These are phyloP conservation scores for Fragum fragum DNA, from an alignment of 2,888 invertebrate genomes.

Conservation along the genomic window DNA sequence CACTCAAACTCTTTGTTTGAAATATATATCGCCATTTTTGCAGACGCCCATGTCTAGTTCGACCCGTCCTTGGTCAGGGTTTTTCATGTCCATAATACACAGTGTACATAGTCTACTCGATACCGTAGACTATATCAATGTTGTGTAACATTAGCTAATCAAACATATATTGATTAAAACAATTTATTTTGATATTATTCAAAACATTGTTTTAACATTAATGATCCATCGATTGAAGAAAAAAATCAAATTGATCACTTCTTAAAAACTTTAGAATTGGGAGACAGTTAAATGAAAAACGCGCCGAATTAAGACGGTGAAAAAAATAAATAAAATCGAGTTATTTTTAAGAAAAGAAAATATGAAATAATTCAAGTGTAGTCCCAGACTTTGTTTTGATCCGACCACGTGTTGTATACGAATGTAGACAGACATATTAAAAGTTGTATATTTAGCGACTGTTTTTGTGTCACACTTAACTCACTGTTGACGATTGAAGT, in stretches of 20 bases:
- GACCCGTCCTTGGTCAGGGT: slow-evolving; percentile 23
- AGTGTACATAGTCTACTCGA: slow-evolving; percentile 23
- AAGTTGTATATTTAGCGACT: background rate
- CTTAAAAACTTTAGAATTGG: too few relatives aligned
- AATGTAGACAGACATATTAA: slow-evolving; percentile 13
- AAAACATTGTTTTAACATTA: too few relatives aligned
- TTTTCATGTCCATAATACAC: slow-evolving; percentile 22
- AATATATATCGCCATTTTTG: background rate
- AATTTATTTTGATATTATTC: background rate
- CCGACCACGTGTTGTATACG: slow-evolving; percentile 18
- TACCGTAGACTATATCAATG: background rate
- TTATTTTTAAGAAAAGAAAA: too few relatives aligned
- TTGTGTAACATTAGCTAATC: slow-evolving; percentile 17
- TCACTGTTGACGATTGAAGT: background rate
- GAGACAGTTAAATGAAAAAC: background rate
- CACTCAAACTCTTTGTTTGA: background rate
- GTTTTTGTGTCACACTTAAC: slow-evolving; percentile 9
- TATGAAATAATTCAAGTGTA: background rate
- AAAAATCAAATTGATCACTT: too few relatives aligned
- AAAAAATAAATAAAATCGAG: too few relatives aligned
- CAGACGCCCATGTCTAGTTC: background rate
- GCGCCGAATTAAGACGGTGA: too few relatives aligned
- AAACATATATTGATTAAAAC: slow-evolving; percentile 17
- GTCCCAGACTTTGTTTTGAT: slow-evolving; percentile 9
- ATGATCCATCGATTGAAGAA: too few relatives aligned